Base-by-base conservation (phyloP, 92 coral and sea anemone genomes). In the Umimayanthus chanpuru region DNA sequence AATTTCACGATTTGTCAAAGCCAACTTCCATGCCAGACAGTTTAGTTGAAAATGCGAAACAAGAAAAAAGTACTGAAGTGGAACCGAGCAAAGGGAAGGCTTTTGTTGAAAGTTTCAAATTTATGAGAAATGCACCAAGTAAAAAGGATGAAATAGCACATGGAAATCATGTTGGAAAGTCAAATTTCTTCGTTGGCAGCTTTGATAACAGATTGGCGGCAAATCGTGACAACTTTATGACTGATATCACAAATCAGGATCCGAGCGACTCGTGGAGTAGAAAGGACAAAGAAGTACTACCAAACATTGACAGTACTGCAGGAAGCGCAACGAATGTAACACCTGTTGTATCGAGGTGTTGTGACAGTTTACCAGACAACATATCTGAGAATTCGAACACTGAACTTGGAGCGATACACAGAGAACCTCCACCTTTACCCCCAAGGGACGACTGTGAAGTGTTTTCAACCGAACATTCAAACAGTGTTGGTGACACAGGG, bases 21-120 rank as follows among this genome's bases (percentile, higher is more conserved):
- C 68, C 93, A 5, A 32, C 64, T 41, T 91, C 93, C 43, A 74
- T 85, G 55, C 93, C 89, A 85, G 93, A 91, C 20, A 85, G 84
- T 79, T 79, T 90, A n/a, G 80, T 47, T 65, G 77, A 77, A 25
- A 66, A 73, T 39, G 79, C 73, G 66, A 47, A 73, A 70, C 40
- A 25, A 11, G 70, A 53, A 14, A 80, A 30, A 4, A n/a, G 1
- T 20, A 26, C 39, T 28, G 64, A 85, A 44, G 79, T 58, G 21
- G 88, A 50, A 10, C 73, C 65, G 64, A 80, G 32, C 67, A 73
- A 44, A 73, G 61, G 53, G 14, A 72, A 86, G 28, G 80, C 71
- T 20, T 75, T 78, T 79, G 36, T 88, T 64, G 61, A 73, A 30
- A 85, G 89, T 12, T 85, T 88, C 72, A 83, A 83, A 41, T 68